Conservation (phyloP, 1,140 invertebrate genomes). For the Dendroctonus valens region DNA sequence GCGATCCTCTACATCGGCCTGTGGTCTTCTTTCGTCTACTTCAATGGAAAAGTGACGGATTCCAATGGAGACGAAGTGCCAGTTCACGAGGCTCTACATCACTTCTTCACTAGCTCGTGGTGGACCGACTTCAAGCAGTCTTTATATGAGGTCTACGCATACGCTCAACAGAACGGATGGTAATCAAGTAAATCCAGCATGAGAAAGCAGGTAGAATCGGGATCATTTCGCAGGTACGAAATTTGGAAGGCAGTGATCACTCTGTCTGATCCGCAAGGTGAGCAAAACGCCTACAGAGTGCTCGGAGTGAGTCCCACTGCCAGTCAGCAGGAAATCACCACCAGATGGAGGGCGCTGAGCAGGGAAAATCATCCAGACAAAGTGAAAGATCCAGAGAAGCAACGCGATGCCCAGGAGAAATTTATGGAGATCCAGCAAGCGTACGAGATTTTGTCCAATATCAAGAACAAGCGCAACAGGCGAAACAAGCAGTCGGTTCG, state of each 20-base stretch:
- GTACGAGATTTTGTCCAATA: conserved; percentile 84
- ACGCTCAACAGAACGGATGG: conserved; percentile 45
- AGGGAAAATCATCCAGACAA: conserved; percentile 93
- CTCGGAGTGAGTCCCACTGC: conserved; percentile 72
- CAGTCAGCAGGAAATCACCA: conserved; percentile 81
- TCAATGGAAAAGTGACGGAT: conserved; percentile 84
- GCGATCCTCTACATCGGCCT: conserved; percentile 68
- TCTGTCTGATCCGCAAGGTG: conserved; percentile 83
- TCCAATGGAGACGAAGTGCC: conserved; percentile 85
- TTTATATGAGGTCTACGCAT: conserved; percentile 61
- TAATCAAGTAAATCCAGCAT: conserved; percentile 34
- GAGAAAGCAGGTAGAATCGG: background rate
- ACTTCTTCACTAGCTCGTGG: conserved; percentile 88
- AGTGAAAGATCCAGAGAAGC: conserved; percentile 68
- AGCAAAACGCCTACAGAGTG: conserved; percentile 85
- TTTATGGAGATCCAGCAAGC: conserved; percentile 94
- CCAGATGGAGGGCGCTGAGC: conserved; percentile 76
- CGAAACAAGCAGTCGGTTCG: conserved; percentile 65
- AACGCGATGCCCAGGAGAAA: conserved; percentile 71
- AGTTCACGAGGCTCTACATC: conserved; percentile 80
- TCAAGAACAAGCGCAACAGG: conserved; percentile 69
- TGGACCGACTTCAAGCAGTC: conserved; percentile 73
- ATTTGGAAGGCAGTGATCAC: conserved; percentile 86
- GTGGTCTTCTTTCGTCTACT: conserved; percentile 80
- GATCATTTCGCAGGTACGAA: conserved; percentile 54